Base-by-base conservation (phyloP, 2,888 invertebrate genomes). In the Xestobium rufovillosum region DNA sequence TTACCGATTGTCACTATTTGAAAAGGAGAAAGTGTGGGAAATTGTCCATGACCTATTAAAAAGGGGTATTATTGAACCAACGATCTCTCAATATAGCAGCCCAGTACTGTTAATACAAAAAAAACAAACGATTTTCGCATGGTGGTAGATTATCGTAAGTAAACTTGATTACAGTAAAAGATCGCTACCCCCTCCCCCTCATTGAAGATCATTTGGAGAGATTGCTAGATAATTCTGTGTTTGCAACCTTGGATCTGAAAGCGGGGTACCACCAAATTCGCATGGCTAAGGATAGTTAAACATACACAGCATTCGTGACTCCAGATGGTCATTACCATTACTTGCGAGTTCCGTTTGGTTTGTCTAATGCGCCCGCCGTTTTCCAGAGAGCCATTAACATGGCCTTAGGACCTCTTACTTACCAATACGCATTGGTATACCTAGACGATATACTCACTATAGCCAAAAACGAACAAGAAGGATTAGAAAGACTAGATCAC, bases 251-350 rank as follows among this genome's bases (percentile, higher is more conserved):
- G n/a, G 23, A 19, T 19, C 23, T 19, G n/a, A 19, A 19, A 19
- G 6, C 23, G 23, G 6, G n/a, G 6, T 19, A 19, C n/a, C 6
- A 19, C n/a, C 23, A 19, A 19, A 19, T 19, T 8, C 6, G 23
- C 6, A 19, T 19, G 23, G 23, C 23, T 19, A 19, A 19, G n/a
- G 6, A 19, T 19, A 19, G 23, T 19, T 8, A 19, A 19, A n/a
- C 6, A 19, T 19, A 19, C 37, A 19, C 23, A n/a, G 23, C 23
- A n/a, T 19, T 19, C n/a, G 23, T 19, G n/a, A 19, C 23, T 9
- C 37, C 37, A 13, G 37, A 36, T 13, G 36, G 36, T 4, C 36
- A 36, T 16, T 36, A 31, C 13, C 33, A 38, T 14, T 38, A 38
- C 15, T 33, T 23, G 10, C 9, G 34, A 28, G 16, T 38, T 12